These are phyloP conservation scores for Myrmecophaga tridactyla DNA, from an alignment of 2,113 vertebrate genomes.

Conservation along the genomic window DNA sequence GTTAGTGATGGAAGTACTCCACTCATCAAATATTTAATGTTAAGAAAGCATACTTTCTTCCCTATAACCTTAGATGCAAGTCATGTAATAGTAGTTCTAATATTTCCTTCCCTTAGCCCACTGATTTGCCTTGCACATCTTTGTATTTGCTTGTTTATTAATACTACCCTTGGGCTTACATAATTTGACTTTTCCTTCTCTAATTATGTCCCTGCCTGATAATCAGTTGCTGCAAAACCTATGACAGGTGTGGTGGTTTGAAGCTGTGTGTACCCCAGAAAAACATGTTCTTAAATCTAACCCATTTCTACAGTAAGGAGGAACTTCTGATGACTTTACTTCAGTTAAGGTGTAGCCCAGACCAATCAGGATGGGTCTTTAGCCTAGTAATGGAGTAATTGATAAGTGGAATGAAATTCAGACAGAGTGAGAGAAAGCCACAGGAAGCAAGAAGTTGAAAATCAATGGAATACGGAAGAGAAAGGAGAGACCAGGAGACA, in stretches of 20 bases:
- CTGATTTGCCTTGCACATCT: neutral
- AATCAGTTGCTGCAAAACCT: neutral
- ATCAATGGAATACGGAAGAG: no score
- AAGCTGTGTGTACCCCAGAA: no score
- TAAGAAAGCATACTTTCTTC: neutral
- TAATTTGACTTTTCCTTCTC: neutral
- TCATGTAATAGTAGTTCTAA: neutral
- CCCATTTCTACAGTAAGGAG: no score
- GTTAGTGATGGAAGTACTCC: neutral
- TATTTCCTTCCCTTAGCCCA: neutral
- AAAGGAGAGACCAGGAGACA: no score
- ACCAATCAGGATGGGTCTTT: no score
- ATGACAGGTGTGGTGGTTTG: neutral
- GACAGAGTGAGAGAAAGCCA: no score
- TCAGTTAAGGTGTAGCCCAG: no score
- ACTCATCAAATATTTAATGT: neutral
- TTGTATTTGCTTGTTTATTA: neutral
- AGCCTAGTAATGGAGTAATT: no score
- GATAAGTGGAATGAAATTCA: no score
- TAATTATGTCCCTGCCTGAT: neutral
- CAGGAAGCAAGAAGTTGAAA: no score
- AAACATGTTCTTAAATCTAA: no score
- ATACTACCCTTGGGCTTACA: neutral
- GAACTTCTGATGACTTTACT: no score
- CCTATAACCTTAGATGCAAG: neutral